A percentile compares a stretch with the other conserved stretches of the same genome.
Evolutionary conservation across 2,888 invertebrate species (phyloP).

Genomic region (Bursaphelenchus okinawaensis): DNA sequence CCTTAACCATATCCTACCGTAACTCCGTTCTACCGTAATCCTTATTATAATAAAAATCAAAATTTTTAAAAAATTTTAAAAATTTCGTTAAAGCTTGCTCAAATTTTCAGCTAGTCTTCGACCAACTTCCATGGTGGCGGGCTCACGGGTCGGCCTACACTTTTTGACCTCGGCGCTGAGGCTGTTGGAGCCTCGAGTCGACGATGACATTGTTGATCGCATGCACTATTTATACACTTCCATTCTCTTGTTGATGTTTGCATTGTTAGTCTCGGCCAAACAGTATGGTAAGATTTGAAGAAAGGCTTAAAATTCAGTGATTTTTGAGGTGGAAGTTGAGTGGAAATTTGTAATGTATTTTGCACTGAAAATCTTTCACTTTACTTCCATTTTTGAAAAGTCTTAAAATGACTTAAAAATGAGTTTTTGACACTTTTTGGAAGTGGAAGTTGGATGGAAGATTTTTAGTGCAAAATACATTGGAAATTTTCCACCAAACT

Average conservation of each 20-base stretch:
- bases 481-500: too few species aligned
- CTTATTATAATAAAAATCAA: background rate
- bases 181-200: conserved; percentile 56
- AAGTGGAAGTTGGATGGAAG: too few species aligned
- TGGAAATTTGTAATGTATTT: too few species aligned
- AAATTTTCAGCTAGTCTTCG: background rate
- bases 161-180: conserved; percentile 56
- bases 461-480: too few species aligned
- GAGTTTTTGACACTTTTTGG: too few species aligned
- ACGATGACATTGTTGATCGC: conserved; percentile 56
- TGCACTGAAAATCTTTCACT: too few species aligned
- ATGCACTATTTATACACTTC: conserved; percentile 57
- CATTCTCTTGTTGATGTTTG: conserved; percentile 58
- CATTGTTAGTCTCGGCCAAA: conserved; percentile 62
- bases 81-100: background rate
- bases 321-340: too few species aligned
- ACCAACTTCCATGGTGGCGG: conserved; percentile 43
- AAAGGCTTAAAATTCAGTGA: too few species aligned
- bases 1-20: too few species aligned
- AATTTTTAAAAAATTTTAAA: background rate
- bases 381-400: too few species aligned
- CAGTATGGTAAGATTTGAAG: conserved; percentile 58
- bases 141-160: conserved; percentile 56
- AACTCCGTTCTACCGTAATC: too few species aligned
- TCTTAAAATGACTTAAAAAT: too few species aligned